Percentiles rank a stretch among this genome's conserved stretches.
phyloP scores from a whole-genome alignment of 2,113 vertebrate genomes.

The Alexandromys fortis region DNA sequence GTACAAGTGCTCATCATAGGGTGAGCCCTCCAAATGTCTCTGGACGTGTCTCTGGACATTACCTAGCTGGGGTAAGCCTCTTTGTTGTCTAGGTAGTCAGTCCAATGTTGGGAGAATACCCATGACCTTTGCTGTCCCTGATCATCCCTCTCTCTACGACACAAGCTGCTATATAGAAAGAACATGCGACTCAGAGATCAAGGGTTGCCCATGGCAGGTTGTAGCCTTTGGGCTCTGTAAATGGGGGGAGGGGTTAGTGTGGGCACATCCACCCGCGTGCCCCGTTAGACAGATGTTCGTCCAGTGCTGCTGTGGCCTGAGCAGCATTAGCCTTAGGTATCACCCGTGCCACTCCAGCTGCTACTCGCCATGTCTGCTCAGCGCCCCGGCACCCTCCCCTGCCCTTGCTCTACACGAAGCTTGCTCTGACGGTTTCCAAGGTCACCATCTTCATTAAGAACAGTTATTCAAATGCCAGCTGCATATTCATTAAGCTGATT shows the following conservation, averaged over 20 bases:
- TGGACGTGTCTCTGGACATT: background rate
- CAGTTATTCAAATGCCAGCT: conserved; percentile 1
- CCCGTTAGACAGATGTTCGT: conserved; percentile 34
- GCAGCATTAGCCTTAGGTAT: background rate
- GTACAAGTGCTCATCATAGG: background rate
- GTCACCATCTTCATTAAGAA: conserved; percentile 54
- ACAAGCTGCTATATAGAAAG: background rate
- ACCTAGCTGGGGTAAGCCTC: background rate
- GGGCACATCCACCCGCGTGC: background rate
- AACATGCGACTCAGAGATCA: background rate
- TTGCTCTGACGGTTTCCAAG: conserved; percentile 58
- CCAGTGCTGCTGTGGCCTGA: background rate
- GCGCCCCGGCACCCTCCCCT: background rate
- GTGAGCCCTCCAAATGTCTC: background rate
- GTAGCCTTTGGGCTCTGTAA: background rate
- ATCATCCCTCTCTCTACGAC: background rate
- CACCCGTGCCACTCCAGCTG: background rate
- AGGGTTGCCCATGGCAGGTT: background rate
- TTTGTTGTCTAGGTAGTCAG: background rate
- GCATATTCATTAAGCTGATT: conserved; percentile 1
- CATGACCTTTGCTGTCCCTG: background rate
- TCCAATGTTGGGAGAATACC: background rate
- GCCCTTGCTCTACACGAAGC: background rate
- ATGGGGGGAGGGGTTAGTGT: background rate
- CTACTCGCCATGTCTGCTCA: rapidly evolving